Evolutionary conservation across 2,113 vertebrate species (phyloP).

Genomic region (Rhea americana): DNA sequence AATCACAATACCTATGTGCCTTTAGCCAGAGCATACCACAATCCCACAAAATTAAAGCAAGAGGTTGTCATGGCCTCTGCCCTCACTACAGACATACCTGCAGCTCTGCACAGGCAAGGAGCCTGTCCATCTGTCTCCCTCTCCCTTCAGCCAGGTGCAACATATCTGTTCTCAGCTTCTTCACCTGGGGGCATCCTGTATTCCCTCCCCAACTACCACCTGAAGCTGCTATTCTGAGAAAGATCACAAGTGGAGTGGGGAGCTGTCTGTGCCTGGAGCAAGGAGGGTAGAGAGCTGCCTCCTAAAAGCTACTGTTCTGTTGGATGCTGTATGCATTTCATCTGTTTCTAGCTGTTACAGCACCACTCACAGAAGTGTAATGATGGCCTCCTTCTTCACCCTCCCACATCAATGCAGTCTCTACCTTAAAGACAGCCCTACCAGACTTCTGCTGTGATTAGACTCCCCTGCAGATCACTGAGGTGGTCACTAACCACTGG

Average conservation of each 20-base stretch:
- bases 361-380: background rate
- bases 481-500: fast-evolving
- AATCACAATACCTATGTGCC: background rate
- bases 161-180: too few species aligned
- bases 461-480: background rate
- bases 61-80: background rate
- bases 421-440: background rate
- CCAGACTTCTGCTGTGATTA: background rate
- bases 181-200: background rate
- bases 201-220: background rate
- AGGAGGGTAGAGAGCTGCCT: background rate
- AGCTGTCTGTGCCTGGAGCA: background rate
- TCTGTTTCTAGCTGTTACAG: background rate
- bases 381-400: background rate
- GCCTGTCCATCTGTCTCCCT: too few species aligned
- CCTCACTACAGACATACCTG: too few species aligned
- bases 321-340: background rate
- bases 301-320: background rate
- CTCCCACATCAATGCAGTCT: background rate
- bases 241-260: background rate
- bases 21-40: background rate
- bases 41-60: background rate
- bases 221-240: background rate
- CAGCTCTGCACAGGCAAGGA: too few species aligned
- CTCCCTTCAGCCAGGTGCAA: too few species aligned